Percentiles rank a stretch among this genome's conserved stretches.
phyloP scores from a whole-genome alignment of 2,797 vertebrate species.

The Anolis apletophallus region DNA sequence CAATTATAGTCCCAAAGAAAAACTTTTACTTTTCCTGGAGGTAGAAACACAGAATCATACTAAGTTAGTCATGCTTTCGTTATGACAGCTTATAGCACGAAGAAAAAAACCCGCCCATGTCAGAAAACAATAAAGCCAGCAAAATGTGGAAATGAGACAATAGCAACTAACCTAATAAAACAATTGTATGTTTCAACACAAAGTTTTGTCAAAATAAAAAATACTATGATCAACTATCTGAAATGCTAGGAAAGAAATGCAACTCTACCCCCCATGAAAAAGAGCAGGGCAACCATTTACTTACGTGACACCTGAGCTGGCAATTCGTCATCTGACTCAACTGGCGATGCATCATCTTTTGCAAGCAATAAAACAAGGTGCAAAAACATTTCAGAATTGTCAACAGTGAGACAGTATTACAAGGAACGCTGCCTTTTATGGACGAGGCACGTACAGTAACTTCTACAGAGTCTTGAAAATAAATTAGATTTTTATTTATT shows the following conservation, averaged over 20 bases:
- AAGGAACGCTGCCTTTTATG: slow-evolving; percentile 2
- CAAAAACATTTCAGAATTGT: slow-evolving; percentile 44
- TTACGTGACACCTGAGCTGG: background rate
- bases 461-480: background rate
- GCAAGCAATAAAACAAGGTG: slow-evolving; percentile 45
- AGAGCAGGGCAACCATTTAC: slow-evolving; percentile 1
- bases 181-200: background rate
- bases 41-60: no score
- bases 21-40: no score
- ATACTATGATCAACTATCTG: background rate
- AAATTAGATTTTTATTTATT: slow-evolving; percentile 10
- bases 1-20: no score
- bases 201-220: background rate
- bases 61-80: slow-evolving; percentile 6
- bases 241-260: background rate
- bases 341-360: background rate
- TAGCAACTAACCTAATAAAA: background rate
- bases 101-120: background rate
- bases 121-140: background rate
- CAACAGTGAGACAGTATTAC: background rate
- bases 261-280: background rate
- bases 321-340: background rate
- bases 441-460: background rate
- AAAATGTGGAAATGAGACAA: background rate
- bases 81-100: background rate